Base-by-base conservation (phyloP, 2,797 vertebrate genomes). In the Scomberomorus guttatus region DNA sequence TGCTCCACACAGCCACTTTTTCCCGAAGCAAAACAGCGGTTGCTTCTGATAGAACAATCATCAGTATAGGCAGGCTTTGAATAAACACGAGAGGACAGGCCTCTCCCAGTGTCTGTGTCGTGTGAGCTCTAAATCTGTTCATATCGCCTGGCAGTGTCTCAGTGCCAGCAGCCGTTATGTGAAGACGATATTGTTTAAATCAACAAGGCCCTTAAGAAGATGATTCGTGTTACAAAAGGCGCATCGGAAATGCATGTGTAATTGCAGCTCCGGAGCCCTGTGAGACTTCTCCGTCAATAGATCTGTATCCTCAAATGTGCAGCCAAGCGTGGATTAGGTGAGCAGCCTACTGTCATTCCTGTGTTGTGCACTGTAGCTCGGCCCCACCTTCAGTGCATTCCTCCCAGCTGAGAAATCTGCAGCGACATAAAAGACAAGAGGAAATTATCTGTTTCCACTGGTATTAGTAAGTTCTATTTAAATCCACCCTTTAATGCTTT, bases 321-420 rank as follows among this genome's bases (percentile, higher is more conserved):
- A 87, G 81, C 67, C 69, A 64, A 81, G 79, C 83, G 1, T 77
- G 73, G 86, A 88, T 87, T 84, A 87, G 77, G 80, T 81, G 77
- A 81, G 75, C 75, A 76, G 34, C 34, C 34, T 39, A 42, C 84
- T 75, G 85, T 79, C 85, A 89, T 85, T 89, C 82, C 77, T 81
- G 72, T 66, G 44, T 61, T 77, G 34, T 62, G 67, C 69, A 68
- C 37, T 67, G 56, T 73, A 27, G 32, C 34, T 72, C 51, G 7
- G 78, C 84, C 86, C 77, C 82, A 85, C 86, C 81, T 80, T 81
- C 46, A 2, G 34, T 51, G 9, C 87, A 90, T 92, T 84, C 88
- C 75, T 88, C 78, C 46, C 69, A 66, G 54, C 77, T 80, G 76
- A 87, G 80, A 86, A 79, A 79, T 82, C 76, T 50, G 39, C 56